Percentiles rank a stretch among this genome's conserved stretches.
Conservation (phyloP, 2,888 invertebrate species). For the Caenorhabditis virilis region DNA sequence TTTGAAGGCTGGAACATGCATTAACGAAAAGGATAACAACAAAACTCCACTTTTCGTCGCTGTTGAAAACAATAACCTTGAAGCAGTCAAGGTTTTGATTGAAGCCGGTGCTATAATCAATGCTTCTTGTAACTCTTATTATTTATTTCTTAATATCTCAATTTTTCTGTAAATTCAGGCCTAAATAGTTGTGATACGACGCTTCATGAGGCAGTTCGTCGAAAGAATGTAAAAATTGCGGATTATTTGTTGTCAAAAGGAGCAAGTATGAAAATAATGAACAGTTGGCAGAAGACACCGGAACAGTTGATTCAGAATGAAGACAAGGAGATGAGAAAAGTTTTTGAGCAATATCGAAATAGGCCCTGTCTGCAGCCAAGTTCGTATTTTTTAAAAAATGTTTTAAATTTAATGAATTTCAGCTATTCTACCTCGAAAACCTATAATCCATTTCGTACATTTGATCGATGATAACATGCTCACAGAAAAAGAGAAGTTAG, state of each 20-base stretch:
- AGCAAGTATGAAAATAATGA: slow-evolving; percentile 31
- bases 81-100: slow-evolving; percentile 33
- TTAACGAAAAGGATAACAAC: slow-evolving; percentile 36
- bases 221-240: slow-evolving; percentile 16
- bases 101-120: slow-evolving; percentile 47
- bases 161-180: slow-evolving; percentile 15
- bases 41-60: slow-evolving; percentile 44
- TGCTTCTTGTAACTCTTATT: slow-evolving; percentile 33
- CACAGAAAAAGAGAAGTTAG: slow-evolving; percentile 11
- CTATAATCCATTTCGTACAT: slow-evolving; percentile 23
- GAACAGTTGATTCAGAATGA: slow-evolving; percentile 12
- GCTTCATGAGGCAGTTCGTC: slow-evolving; percentile 38
- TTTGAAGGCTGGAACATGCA: slow-evolving; percentile 38
- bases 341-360: slow-evolving; percentile 13
- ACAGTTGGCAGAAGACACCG: slow-evolving; percentile 14
- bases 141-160: not conserved
- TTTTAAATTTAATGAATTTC: slow-evolving; percentile 4
- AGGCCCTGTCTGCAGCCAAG: slow-evolving; percentile 23
- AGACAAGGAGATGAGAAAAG: slow-evolving; percentile 12
- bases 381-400: not conserved
- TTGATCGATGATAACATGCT: slow-evolving; percentile 19
- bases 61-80: slow-evolving; percentile 18
- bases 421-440: slow-evolving; percentile 36
- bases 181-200: slow-evolving; percentile 29
- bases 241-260: slow-evolving; percentile 45